A percentile compares a stretch with the other conserved stretches of the same genome.
Conservation (phyloP, 1,140 invertebrate genomes). For the Nymphalis io region DNA sequence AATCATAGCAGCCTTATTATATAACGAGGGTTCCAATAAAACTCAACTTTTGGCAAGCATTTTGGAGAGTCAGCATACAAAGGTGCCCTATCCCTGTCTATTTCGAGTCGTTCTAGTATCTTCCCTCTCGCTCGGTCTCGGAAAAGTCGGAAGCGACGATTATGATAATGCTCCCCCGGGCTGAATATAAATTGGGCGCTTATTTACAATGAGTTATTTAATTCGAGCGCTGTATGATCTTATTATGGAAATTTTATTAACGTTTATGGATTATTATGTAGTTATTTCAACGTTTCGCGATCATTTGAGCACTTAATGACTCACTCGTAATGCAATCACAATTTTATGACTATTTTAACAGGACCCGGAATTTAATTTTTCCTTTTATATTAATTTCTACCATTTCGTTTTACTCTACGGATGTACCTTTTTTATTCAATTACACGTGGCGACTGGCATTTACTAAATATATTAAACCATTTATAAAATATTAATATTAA, state of each 20-base stretch:
- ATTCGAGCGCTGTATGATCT: constrained; percentile 52
- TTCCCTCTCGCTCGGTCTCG: constrained; percentile 33
- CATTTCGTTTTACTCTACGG: not conserved
- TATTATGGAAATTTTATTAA: constrained; percentile 71
- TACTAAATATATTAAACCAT: too few species aligned
- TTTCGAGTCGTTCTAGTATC: not conserved
- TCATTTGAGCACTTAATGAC: constrained; percentile 35
- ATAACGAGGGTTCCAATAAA: constrained; percentile 65
- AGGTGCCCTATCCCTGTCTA: constrained; percentile 40
- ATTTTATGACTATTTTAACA: constrained; percentile 20
- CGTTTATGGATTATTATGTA: constrained; percentile 43
- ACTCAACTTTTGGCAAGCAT: constrained; percentile 59
- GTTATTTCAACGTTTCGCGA: constrained; percentile 44
- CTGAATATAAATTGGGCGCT: constrained; percentile 72
- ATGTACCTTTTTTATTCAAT: not conserved
- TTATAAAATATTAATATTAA: not conserved
- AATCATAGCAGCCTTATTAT: constrained; percentile 52
- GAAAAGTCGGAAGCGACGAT: constrained; percentile 48
- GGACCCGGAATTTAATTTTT: not conserved
- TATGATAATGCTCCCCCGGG: constrained; percentile 61
- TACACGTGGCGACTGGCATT: too few species aligned
- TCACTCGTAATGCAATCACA: constrained; percentile 18
- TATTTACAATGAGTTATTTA: constrained; percentile 73
- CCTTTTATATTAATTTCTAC: not conserved
- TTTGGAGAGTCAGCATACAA: constrained; percentile 44